Conservation (phyloP, 2,888 invertebrate genomes). For the Agrilus biguttatus region DNA sequence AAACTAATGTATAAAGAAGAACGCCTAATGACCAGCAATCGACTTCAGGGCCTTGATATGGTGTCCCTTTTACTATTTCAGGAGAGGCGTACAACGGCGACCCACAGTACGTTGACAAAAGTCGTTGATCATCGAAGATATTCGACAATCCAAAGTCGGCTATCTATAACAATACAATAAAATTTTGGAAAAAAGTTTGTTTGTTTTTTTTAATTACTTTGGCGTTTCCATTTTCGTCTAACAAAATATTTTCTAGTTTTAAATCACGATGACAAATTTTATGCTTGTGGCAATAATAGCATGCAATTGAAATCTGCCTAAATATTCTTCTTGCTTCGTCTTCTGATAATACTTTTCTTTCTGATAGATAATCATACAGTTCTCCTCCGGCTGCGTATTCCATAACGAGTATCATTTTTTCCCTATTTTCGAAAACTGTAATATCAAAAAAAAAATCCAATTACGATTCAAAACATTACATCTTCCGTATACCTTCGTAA, state of each 20-base stretch:
- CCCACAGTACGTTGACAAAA: constrained; percentile 88
- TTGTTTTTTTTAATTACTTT: constrained; percentile 46
- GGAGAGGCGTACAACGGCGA: constrained; percentile 95
- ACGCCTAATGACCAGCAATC: constrained; percentile 94
- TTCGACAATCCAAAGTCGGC: constrained; percentile 98
- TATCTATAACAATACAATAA: constrained; percentile 45
- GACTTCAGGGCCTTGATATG: constrained; percentile 94
- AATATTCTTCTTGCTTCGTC: constrained; percentile 90
- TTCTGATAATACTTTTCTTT: constrained; percentile 79
- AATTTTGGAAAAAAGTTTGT: background rate
- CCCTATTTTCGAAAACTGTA: constrained; percentile 96
- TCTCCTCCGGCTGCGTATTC: constrained; percentile 98
- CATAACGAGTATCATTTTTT: constrained; percentile 99
- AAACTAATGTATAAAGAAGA: constrained; percentile 91
- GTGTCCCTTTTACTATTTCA: constrained; percentile 93
- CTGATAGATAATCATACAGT: constrained; percentile 90
- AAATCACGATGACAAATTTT: constrained; percentile 94
- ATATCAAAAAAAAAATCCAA: constrained; percentile 3
- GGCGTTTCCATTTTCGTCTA: constrained; percentile 87
- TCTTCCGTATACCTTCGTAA: constrained; percentile 70
- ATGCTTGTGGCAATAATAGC: constrained; percentile 96
- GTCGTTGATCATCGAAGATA: constrained; percentile 78
- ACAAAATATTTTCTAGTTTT: constrained; percentile 86
- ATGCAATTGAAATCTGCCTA: constrained; percentile 90
- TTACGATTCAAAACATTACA: constrained; percentile 1